Percentiles rank a stretch among this genome's conserved stretches.
phyloP scores from a whole-genome alignment of 2,888 invertebrate genomes.

The Smittia aterrima region DNA sequence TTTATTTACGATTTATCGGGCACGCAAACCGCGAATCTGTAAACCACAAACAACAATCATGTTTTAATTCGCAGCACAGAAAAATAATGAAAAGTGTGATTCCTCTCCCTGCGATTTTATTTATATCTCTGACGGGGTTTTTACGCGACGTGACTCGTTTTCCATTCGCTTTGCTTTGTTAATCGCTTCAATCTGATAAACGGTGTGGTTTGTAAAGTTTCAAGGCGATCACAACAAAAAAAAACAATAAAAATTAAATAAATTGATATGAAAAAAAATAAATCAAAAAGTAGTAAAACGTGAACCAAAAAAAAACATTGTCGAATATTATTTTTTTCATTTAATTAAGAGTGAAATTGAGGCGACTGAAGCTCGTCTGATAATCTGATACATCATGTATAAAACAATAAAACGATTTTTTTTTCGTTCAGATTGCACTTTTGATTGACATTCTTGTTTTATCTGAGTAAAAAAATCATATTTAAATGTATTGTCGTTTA shows the following conservation, averaged over 20 bases:
- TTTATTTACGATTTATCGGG: too few species aligned
- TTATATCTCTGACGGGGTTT: constrained; percentile 8
- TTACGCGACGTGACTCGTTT: too few species aligned
- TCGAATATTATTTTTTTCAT: constrained; percentile 26
- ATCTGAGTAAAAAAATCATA: constrained; percentile 2
- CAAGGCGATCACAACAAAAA: neutral
- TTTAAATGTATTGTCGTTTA: neutral
- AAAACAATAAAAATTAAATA: constrained; percentile 5
- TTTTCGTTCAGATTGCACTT: neutral
- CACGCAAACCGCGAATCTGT: constrained; percentile 14
- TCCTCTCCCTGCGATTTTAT: neutral
- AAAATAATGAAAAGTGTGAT: constrained; percentile 33
- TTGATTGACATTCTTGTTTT: constrained; percentile 35
- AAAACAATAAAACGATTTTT: constrained; percentile 16
- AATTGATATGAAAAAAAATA: constrained; percentile 2
- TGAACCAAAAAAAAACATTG: neutral
- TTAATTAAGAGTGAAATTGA: constrained; percentile 36
- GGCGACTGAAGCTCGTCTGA: neutral
- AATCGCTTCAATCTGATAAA: neutral
- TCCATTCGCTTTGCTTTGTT: constrained; percentile 7
- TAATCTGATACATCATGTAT: constrained; percentile 27
- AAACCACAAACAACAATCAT: constrained; percentile 31
- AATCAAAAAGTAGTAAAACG: constrained; percentile 6
- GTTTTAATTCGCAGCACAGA: constrained; percentile 24
- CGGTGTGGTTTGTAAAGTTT: neutral